Evolutionary conservation across 2,888 invertebrate genomes (phyloP).

Genomic region (Dryadula phaetusa): DNA sequence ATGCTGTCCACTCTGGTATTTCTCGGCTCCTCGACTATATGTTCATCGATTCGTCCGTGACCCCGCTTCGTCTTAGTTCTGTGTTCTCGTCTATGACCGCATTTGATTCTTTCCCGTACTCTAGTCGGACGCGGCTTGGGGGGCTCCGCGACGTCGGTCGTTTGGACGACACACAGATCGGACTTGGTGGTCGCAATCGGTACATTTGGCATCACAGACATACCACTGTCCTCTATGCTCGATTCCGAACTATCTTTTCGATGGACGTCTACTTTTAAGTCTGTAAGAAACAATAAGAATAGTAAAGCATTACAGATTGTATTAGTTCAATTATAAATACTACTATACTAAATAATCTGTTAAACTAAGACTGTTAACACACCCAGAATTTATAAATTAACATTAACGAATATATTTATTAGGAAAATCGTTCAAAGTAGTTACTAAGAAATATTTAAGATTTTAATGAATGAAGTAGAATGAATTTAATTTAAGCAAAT

Average conservation of each 20-base stretch:
- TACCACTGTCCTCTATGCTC: conserved; percentile 88
- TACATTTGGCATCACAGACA: conserved; percentile 73
- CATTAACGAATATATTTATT: too few relatives aligned
- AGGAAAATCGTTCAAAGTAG: too few relatives aligned
- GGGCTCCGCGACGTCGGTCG: conserved; percentile 62
- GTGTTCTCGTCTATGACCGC: conserved; percentile 63
- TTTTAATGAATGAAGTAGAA: too few relatives aligned
- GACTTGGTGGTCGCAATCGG: conserved; percentile 67
- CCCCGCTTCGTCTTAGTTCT: conserved; percentile 63
- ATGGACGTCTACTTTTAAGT: conserved; percentile 96
- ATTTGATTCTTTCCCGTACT: conserved; percentile 61
- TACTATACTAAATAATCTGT: too few relatives aligned
- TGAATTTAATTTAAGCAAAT: too few relatives aligned
- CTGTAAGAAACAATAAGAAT: conserved; percentile 69
- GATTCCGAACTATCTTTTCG: conserved; percentile 96
- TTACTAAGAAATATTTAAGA: too few relatives aligned
- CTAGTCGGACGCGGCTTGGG: conserved; percentile 66
- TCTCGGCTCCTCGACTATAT: conserved; percentile 68
- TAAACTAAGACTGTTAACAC: too few relatives aligned
- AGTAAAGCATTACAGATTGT: too few relatives aligned
- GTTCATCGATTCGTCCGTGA: conserved; percentile 70
- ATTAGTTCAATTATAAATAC: too few relatives aligned
- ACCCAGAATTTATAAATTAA: too few relatives aligned
- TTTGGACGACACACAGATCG: conserved; percentile 69
- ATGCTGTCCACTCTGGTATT: conserved; percentile 63